Percentiles rank a stretch among this genome's conserved stretches.
Conservation (phyloP, 2,888 invertebrate genomes). For the Ptychoptera contaminata region DNA sequence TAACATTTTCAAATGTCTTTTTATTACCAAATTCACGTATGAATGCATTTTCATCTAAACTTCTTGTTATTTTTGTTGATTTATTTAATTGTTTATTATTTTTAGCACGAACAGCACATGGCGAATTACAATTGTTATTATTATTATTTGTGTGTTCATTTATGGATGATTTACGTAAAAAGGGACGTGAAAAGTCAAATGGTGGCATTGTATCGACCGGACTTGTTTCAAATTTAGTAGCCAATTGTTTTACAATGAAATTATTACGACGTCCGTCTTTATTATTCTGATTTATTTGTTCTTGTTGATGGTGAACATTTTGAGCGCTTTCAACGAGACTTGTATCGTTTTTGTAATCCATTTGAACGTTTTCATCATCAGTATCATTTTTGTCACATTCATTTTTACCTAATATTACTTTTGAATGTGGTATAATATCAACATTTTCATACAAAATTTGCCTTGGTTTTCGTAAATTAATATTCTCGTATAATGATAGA, state of each 20-base stretch:
- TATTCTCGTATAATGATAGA: conserved; percentile 28
- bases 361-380: no score
- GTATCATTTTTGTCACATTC: background rate
- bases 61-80: conserved; percentile 44
- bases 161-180: no score
- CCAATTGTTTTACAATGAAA: conserved; percentile 43
- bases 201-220: conserved; percentile 41
- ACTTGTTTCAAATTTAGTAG: conserved; percentile 44
- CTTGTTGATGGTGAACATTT: conserved; percentile 22
- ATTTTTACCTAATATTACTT: background rate
- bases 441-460: conserved; percentile 27
- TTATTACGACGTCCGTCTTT: conserved; percentile 16
- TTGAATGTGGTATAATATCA: conserved; percentile 19
- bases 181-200: conserved; percentile 33
- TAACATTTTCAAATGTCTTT: conserved; percentile 15
- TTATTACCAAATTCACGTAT: conserved; percentile 43
- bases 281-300: conserved; percentile 12
- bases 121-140: conserved; percentile 6
- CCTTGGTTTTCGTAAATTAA: conserved; percentile 24
- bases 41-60: conserved; percentile 59
- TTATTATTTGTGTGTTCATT: conserved; percentile 3
- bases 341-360: no score
- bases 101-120: conserved; percentile 45
- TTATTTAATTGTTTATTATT: conserved; percentile 40
- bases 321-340: conserved; percentile 21